A percentile compares a stretch with the other conserved stretches of the same genome.
These are phyloP conservation scores for Ctena decussata DNA, from an alignment of 2,888 invertebrate species.

Conservation along the genomic window DNA sequence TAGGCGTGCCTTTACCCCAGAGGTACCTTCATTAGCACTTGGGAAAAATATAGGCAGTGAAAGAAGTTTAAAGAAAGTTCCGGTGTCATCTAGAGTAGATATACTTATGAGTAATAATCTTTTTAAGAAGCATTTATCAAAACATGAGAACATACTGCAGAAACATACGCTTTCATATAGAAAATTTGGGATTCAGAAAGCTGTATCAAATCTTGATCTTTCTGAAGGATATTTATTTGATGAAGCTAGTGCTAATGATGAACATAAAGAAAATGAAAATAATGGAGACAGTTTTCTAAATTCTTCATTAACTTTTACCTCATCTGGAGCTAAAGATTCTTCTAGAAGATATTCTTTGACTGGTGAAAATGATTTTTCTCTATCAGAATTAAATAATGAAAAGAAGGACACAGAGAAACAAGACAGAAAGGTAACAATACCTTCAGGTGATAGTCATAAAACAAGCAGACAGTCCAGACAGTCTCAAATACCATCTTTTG, in stretches of 20 bases:
- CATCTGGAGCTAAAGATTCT: neutral
- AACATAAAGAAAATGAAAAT: slow-evolving; percentile 26
- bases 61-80: slow-evolving; percentile 55
- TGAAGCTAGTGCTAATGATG: slow-evolving; percentile 35
- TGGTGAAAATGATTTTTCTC: slow-evolving; percentile 27
- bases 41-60: slow-evolving; percentile 31
- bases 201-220: slow-evolving; percentile 75
- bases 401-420: neutral
- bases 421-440: neutral
- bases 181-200: slow-evolving; percentile 69
- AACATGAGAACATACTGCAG: slow-evolving; percentile 67
- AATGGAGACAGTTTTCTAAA: neutral
- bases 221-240: slow-evolving; percentile 50
- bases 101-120: slow-evolving; percentile 72
- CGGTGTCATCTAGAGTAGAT: slow-evolving; percentile 73
- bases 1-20: slow-evolving; percentile 57
- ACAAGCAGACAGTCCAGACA: neutral
- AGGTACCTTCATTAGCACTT: slow-evolving; percentile 31
- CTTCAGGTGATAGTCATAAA: neutral
- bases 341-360: slow-evolving; percentile 51
- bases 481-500: slow-evolving; percentile 49
- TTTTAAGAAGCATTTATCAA: slow-evolving; percentile 75
- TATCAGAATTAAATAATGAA: neutral
- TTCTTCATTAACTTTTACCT: neutral
- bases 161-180: slow-evolving; percentile 53